Percentiles rank a stretch among this genome's conserved stretches.
phyloP scores from a whole-genome alignment of 2,113 vertebrate genomes.

The Numenius arquata region DNA sequence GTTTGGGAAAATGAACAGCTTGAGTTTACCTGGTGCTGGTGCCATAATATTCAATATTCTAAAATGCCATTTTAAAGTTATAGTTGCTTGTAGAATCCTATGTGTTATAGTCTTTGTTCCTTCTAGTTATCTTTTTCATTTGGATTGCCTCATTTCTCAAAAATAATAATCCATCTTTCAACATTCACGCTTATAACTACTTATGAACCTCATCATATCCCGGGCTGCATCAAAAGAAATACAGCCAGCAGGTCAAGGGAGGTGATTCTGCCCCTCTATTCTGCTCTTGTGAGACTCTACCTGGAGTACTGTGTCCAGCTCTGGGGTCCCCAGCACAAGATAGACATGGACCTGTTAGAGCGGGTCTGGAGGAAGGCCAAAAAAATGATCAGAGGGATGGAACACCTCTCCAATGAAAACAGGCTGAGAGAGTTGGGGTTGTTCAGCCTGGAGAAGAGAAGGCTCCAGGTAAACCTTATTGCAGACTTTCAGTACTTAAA shows the following conservation, averaged over 20 bases:
- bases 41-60: background rate
- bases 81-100: background rate
- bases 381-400: background rate
- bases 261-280: background rate
- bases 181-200: background rate
- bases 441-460: background rate
- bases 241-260: fast-evolving
- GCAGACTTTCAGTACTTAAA: fast-evolving
- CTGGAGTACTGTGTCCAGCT: background rate
- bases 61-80: background rate
- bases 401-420: background rate
- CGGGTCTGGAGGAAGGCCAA: background rate
- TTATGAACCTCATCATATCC: background rate
- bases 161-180: background rate
- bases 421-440: background rate
- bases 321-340: background rate
- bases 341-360: background rate
- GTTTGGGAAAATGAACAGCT: background rate
- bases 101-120: background rate
- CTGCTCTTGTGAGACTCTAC: background rate
- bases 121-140: background rate
- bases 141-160: background rate
- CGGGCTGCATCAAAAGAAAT: background rate
- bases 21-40: background rate
- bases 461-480: fast-evolving